Evolutionary conservation across 1,140 invertebrate genomes (phyloP), one percentile per base, ranked within the genome.

Genomic region (Oryctes rhinoceros): DNA sequence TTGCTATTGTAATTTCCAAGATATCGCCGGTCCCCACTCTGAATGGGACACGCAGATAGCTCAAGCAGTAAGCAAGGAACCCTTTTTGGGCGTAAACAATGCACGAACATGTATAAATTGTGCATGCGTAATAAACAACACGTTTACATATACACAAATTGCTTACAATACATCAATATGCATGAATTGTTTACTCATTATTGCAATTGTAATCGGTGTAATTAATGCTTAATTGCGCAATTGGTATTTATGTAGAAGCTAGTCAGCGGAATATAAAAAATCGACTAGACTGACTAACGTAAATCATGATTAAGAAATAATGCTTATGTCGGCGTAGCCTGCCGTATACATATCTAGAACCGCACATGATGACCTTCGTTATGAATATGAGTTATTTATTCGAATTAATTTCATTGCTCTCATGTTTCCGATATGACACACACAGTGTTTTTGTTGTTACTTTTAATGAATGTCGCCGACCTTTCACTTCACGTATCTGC

Each of bases 351-450:
- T 59, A 59, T 18, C 5, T 59, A 59, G 5, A 59, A 59, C 53
- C 53, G 6, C 53, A 59, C 7, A 18, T 18, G 53, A 59, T 59
- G 53, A 59, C 53, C 53, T 59, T 59, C 53, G 15, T 59, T 59
- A 18, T 59, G 53, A 59, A 59, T n/a, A 59, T 59, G 53, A 59
- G 53, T 59, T 59, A 59, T 59, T 59, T 59, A 18, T 59, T 59
- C 18, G 53, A 59, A 59, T 59, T 59, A 59, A 59, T 59, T 59
- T 18, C 53, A 59, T 59, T 59, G 53, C 53, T 59, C 53, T 59
- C 53, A 59, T 59, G 53, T 59, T 59, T 59, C 53, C 53, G 53
- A 59, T 59, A 59, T 59, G 53, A 59, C 53, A 59, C 53, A 59
- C 53, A 59, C 53, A 59, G 53, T 59, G 53, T 59, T 59, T 59